These are phyloP conservation scores for Chloropsis cyanopogon DNA, from an alignment of 2,113 vertebrate genomes.

Conservation along the genomic window DNA sequence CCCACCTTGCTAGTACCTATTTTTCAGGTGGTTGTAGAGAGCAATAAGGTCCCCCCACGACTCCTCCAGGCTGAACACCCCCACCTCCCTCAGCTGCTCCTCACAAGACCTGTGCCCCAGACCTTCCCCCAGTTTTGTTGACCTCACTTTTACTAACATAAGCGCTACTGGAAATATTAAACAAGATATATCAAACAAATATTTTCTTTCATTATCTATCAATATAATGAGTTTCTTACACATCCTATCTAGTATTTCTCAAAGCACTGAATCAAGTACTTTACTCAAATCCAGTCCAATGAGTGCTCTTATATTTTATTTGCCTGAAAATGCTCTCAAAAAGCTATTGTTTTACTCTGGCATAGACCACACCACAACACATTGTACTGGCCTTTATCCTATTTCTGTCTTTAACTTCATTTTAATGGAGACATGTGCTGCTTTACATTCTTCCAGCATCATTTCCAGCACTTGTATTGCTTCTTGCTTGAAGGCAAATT, in stretches of 20 bases:
- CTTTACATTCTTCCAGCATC: not conserved
- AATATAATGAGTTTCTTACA: not conserved
- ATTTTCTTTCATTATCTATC: too few species aligned
- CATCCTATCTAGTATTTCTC: not conserved
- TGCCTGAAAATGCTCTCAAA: not conserved
- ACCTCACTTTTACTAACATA: not conserved
- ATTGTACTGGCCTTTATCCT: not conserved
- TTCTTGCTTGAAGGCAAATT: not conserved
- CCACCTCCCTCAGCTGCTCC: not conserved
- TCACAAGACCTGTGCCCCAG: not conserved
- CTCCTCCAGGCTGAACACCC: not conserved
- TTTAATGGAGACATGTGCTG: not conserved
- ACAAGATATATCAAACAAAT: too few species aligned
- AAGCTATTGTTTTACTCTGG: not conserved
- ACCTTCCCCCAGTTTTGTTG: not conserved
- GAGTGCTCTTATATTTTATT: not conserved
- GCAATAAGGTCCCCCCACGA: not conserved
- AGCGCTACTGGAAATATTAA: not conserved
- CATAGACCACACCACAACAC: not conserved
- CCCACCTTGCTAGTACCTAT: not conserved
- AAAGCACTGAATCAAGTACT: not conserved
- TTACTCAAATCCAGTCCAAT: not conserved
- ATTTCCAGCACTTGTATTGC: not conserved
- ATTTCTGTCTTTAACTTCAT: not conserved
- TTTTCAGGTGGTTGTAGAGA: not conserved